phyloP scores from a whole-genome alignment of 2,113 vertebrate species.

The Rhabdornis inornatus region DNA sequence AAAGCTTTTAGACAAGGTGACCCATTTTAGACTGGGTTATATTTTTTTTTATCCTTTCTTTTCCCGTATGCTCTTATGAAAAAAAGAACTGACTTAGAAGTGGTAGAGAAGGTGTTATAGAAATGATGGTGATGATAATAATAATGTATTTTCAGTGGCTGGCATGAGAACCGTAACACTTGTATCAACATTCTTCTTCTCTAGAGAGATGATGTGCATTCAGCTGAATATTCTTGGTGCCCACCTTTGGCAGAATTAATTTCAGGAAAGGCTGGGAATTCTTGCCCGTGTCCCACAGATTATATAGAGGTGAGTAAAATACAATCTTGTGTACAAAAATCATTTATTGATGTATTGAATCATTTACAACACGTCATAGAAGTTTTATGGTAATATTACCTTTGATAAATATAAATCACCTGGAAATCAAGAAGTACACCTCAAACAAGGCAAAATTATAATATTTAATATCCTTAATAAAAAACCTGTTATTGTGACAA shows the following conservation, averaged over 20 bases:
- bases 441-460: background rate
- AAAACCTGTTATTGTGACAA: background rate
- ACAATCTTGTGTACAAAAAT: background rate
- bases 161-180: background rate
- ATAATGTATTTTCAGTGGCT: background rate
- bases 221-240: conserved; percentile 73
- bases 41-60: background rate
- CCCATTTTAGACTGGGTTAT: background rate
- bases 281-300: conserved; percentile 79
- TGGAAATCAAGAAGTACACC: background rate
- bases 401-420: background rate
- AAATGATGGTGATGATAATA: background rate
- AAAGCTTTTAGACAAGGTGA: background rate
- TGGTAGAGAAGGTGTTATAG: background rate
- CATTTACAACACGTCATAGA: background rate
- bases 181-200: background rate
- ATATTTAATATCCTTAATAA: background rate
- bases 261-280: conserved; percentile 76
- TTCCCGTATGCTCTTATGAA: background rate
- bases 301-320: conserved; percentile 74
- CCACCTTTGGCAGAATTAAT: conserved; percentile 80
- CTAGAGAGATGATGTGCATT: conserved; percentile 70
- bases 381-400: background rate
- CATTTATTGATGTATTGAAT: background rate
- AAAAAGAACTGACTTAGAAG: background rate